Conservation (phyloP, 2,113 vertebrate species). For the Microcebus murinus region DNA sequence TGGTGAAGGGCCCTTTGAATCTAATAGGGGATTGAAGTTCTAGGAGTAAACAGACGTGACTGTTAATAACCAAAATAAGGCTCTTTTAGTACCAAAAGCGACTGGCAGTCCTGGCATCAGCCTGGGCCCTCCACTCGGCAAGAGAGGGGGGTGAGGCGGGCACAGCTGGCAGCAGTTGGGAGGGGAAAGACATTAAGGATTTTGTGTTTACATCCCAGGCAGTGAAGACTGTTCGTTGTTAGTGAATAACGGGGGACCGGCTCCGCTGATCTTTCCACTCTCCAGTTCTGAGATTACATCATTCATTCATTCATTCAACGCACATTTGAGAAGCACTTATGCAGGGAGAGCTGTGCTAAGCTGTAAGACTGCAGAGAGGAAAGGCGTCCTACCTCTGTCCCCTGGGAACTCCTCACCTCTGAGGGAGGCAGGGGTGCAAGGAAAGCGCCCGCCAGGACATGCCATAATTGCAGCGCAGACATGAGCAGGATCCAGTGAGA, state of each 20-base stretch:
- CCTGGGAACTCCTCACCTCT: accelerated
- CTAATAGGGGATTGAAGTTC: not conserved
- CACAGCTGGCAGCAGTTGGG: not conserved
- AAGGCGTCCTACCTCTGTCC: not conserved
- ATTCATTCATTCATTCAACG: conserved; percentile 56
- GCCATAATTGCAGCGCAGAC: accelerated
- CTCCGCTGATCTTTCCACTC: conserved; percentile 37
- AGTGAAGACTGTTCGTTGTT: conserved; percentile 63
- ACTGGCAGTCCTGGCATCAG: not conserved
- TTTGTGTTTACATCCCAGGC: conserved; percentile 41
- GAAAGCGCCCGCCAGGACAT: not conserved
- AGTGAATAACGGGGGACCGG: conserved; percentile 66
- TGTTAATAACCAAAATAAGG: conserved; percentile 13
- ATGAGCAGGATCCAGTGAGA: accelerated
- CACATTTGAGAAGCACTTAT: not conserved
- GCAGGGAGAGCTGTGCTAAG: not conserved
- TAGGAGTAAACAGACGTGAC: not conserved
- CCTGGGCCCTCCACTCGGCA: not conserved
- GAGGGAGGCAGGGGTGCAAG: not conserved
- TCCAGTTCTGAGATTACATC: conserved; percentile 58
- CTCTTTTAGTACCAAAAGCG: not conserved
- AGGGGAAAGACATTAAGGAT: not conserved
- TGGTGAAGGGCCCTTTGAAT: not conserved
- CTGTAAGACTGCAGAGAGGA: not conserved
- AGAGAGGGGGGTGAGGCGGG: not conserved